phyloP scores from a whole-genome alignment of 2,888 invertebrate species.

The Alviniconcha strummeri region DNA sequence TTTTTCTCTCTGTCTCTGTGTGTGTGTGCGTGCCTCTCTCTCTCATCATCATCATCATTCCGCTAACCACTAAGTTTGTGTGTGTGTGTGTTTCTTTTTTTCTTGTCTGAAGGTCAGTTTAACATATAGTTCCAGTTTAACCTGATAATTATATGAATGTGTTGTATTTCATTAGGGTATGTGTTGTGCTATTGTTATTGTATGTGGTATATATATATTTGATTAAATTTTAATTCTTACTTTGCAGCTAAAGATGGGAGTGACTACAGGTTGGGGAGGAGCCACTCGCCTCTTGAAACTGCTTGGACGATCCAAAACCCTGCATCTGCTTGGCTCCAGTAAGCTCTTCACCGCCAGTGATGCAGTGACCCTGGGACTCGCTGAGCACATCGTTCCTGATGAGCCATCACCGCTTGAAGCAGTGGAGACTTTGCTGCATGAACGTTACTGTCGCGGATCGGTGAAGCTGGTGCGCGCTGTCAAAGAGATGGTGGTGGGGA shows the following conservation, averaged over 20 bases:
- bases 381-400: constrained; percentile 67
- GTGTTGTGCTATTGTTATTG: too few relatives aligned
- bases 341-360: constrained; percentile 68
- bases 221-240: neutral
- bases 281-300: constrained; percentile 73
- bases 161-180: too few relatives aligned
- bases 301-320: constrained; percentile 72
- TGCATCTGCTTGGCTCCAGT: constrained; percentile 72
- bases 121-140: too few relatives aligned
- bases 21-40: too few relatives aligned
- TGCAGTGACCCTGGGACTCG: constrained; percentile 73
- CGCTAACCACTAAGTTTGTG: too few relatives aligned
- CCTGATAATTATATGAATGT: too few relatives aligned
- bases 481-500: constrained; percentile 26
- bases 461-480: constrained; percentile 19
- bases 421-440: constrained; percentile 10
- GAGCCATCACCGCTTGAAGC: constrained; percentile 18
- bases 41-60: too few relatives aligned
- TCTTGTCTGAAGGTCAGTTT: too few relatives aligned
- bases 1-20: too few relatives aligned
- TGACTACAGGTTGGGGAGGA: constrained; percentile 77
- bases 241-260: constrained; percentile 73
- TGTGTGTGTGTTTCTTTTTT: too few relatives aligned
- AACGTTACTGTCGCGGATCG: constrained; percentile 18
- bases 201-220: neutral